Evolutionary conservation across 1,140 invertebrate species (phyloP), one percentile per base, ranked within the genome.

Genomic region (Magallana gigas): DNA sequence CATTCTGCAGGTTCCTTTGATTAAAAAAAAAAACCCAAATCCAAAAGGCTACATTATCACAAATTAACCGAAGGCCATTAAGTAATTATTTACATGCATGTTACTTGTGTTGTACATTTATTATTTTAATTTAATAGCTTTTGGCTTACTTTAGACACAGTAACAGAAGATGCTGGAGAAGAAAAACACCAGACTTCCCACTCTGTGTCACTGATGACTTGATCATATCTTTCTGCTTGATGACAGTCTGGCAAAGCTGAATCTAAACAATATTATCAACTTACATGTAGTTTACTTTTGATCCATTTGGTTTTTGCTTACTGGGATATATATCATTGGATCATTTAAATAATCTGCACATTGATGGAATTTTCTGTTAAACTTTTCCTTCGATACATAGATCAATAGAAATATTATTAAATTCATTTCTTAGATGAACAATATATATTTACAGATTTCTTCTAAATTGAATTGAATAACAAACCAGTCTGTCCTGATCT

Each of bases 191-290:
- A 85, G 84, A 57, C 81, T 62, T 29, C 87, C 64, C 58, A 90
- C 16, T 14, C 76, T 84, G 80, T 16, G 14, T n/a, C 29, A 71
- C 82, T 62, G 90, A 18, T 12, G 86, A 88, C 6, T 86, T 58
- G 6, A 93, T 48, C 68, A 92, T 91, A 0, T 92, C 91, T 59
- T 91, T 93, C 58, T 92, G 88, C 48, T 92, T 92, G 4, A 94
- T 89, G 8, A 93, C 29, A 76, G 91, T 88, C 85, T 94, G 93
- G 87, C 93, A 91, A 9, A 93, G 81, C 90, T 91, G 92, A 59
- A 92, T 90, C 94, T 82, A 9, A 48, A 82, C 8, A 68, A 4
- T 48, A 48, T 5, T 48, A 4, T 48, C 36, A 23, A 23, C 23
- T 23, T 23, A 48, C 36, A 48, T 4, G 2, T 5, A 48, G 36